Evolutionary conservation across 2,113 vertebrate genomes (phyloP), one percentile per base, ranked within the genome.

Genomic region (Ophthalmolycus amberensis): DNA sequence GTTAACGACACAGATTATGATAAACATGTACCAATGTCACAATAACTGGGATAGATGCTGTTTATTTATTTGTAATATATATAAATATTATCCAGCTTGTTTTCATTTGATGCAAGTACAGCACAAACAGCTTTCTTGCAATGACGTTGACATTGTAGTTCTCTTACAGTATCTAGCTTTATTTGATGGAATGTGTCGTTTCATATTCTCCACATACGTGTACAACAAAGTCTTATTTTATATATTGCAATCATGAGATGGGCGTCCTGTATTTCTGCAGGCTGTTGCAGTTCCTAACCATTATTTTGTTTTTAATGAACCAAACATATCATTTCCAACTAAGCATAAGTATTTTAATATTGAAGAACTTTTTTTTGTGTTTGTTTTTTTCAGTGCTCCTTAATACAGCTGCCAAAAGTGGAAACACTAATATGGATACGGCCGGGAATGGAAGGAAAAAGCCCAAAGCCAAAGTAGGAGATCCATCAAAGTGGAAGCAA

Each of bases 401-500:
- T 6, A 67, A 75, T 16, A 9, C 62, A 62, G 56, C 62, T 40
- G 63, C 54, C 44, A 81, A 70, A 74, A 70, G 66, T 67, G 82
- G 48, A 44, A 74, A 38, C 73, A 38, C 18, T 37, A 3, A n/a
- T 66, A 22, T 50, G 37, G 68, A 77, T 7, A 68, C 58, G 34
- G 11, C 38, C 5, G 63, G 20, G 1, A 9, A 69, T 2, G 37
- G 44, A 32, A 78, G 63, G 50, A 70, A 79, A 50, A 74, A 18
- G 8, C 15, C 56, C 63, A 74, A 71, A 67, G 32, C 48, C 56
- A 84, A 68, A 78, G 11, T 54, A 0, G 46, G 63, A 60, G 85
- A 87, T 67, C 74, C 77, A 5, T 44, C 74, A 15, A 74, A 75
- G 32, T 84, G 85, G 85, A 87, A 67, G 44, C 82, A 78, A 56